Evolutionary conservation across 2,797 vertebrate species (phyloP), one percentile per base, ranked within the genome.

Genomic region (Sardinella longiceps): DNA sequence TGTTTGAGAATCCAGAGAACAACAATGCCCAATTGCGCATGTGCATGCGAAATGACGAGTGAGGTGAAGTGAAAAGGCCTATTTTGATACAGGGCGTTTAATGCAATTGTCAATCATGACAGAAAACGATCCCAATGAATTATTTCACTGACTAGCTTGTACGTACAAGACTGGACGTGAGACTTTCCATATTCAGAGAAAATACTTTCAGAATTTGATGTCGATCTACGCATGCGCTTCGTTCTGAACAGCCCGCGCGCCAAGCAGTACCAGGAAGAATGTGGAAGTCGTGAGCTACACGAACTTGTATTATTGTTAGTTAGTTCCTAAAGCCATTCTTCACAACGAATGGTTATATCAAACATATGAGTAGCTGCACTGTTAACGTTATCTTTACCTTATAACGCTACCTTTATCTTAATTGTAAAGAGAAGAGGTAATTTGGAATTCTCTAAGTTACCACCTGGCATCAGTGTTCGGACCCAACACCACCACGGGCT

Each of bases 11-110:
- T 25, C 56, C 51, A 51, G 15, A 23, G 51, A 56, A 20, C 20
- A 53, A 53, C 56, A 58, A 58, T 58, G 56, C 9, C 9, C 23
- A 56, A 56, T 56, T 70, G 63, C 63, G 63, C 63, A 37, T 70
- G 63, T 18, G 30, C 63, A 70, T n/a, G n/a, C n/a, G n/a, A 15
- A 70, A 70, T 70, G 63, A 70, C 63, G 63, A 70, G 28, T n/a
- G 25, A 7, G 10, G 7, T 3, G n/a, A 3, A 25, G 25, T 70
- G 33, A 28, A 37, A 12, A 70, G 23, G n/a, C 63, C 4, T 28
- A 15, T 33, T 30, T 33, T 70, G 63, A 33, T 70, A 70, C 12
- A 33, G 18, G 5, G 33, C 30, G 37, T 33, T 70, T 33, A 3
- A 70, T 33, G 28, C 28, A 37, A 33, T 28, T 30, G 63, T 33